Base-by-base conservation (phyloP, 2,113 vertebrate species). In the Strix aluco region DNA sequence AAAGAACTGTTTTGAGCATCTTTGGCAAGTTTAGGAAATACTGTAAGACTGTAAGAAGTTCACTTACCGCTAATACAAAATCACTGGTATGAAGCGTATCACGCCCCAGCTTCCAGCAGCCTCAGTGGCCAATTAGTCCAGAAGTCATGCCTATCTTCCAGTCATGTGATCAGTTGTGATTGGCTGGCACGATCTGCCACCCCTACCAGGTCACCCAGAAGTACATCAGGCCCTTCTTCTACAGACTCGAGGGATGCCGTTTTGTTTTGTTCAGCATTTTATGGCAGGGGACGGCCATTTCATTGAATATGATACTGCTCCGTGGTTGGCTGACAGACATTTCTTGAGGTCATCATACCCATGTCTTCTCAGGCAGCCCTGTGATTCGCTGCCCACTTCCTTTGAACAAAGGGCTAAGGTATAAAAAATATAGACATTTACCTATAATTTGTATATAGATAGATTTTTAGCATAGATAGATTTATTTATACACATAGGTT, bases 171-270 rank as follows among this genome's bases (percentile, higher is more conserved):
- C 42, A 11, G 17, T 74, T 38, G 17, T 57, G 59, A 38, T 9
- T 34, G 59, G 40, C 82, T 65, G 27, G 26, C 34, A 49, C n/a
- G 34, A 38, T 29, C n/a, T 1, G 4, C 11, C 34, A 11, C 34
- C 9, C 21, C 20, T 11, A 27, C 27, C 21, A 73, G 34, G 38
- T 57, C 38, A 32, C 18, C 22, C 18, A 22, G 25, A 65, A 65
- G 34, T 26, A 34, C 9, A 15, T 47, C 27, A 74, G 34, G 13
- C 13, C 21, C 34, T 46, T 65, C 27, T 73, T 40, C 34, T 47
- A 57, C 13, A 27, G 21, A 11, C 2, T 1, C 16, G 63, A 17
- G 13, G 22, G 20, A 63, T 3, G 2, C 4, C 2, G 14, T 32
- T 47, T 40, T 34, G 16, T 7, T 65, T 65, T 38, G 27, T 10